A percentile compares a stretch with the other conserved stretches of the same genome.
phyloP scores from a whole-genome alignment of 2,113 vertebrate species.

The Hippoglossus stenolepis region DNA sequence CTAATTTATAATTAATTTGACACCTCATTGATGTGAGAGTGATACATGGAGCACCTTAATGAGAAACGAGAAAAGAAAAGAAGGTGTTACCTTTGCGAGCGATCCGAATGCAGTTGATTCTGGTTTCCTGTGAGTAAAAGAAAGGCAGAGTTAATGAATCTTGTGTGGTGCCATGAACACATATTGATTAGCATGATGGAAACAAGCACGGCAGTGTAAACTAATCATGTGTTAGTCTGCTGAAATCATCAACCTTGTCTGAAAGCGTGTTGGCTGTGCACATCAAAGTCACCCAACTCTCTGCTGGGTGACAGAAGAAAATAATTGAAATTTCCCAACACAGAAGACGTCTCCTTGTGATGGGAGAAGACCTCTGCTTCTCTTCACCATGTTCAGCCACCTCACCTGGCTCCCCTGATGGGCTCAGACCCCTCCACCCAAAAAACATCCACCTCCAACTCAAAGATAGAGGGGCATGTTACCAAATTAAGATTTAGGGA shows the following conservation, averaged over 20 bases:
- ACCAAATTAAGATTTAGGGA: slow-evolving; percentile 70
- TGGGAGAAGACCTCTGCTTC: slow-evolving; percentile 1
- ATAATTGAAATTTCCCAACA: slow-evolving; percentile 24
- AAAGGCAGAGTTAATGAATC: slow-evolving; percentile 37
- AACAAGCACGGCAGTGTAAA: not conserved
- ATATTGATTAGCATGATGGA: slow-evolving; percentile 7
- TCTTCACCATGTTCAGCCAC: slow-evolving; percentile 8
- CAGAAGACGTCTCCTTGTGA: slow-evolving; percentile 43
- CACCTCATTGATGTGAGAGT: slow-evolving; percentile 5
- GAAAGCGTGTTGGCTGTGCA: not conserved
- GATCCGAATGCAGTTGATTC: slow-evolving; percentile 93
- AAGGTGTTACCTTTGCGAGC: slow-evolving; percentile 91
- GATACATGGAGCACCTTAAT: not conserved
- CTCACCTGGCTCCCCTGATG: not conserved
- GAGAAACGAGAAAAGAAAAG: slow-evolving; percentile 11
- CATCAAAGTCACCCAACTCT: slow-evolving; percentile 48
- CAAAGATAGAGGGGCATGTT: slow-evolving; percentile 46
- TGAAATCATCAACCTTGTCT: slow-evolving; percentile 5
- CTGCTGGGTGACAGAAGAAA: slow-evolving; percentile 32
- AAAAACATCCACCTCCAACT: slow-evolving; percentile 10
- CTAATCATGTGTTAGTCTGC: slow-evolving; percentile 20
- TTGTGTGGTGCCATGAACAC: not conserved
- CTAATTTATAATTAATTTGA: not conserved
- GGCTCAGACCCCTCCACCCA: no score
- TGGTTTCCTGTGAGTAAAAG: slow-evolving; percentile 85